Conservation (phyloP, 1,140 invertebrate genomes). For the Elymnias hypermnestra region DNA sequence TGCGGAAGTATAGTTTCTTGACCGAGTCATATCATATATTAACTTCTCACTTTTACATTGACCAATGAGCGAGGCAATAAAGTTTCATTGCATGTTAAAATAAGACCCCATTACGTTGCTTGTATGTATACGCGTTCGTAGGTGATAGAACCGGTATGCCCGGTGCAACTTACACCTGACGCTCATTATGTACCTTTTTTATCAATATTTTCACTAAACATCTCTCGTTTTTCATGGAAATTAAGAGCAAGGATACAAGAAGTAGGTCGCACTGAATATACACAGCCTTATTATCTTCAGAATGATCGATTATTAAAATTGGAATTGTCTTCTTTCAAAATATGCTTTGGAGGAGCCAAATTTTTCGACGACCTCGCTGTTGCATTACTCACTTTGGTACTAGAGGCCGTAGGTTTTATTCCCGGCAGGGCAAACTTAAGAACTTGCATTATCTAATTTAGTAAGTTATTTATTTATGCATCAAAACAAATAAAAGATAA, state of each 20-base stretch:
- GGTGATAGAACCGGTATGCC: slow-evolving; percentile 25
- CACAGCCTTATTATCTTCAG: slow-evolving; percentile 5
- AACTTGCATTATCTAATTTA: too few species aligned
- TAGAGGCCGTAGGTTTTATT: too few species aligned
- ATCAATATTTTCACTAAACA: slow-evolving; percentile 22
- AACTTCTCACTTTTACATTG: not conserved
- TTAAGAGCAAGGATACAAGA: slow-evolving; percentile 32
- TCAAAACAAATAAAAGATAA: too few species aligned
- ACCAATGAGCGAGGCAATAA: not conserved
- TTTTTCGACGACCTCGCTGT: too few species aligned
- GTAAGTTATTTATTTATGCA: too few species aligned
- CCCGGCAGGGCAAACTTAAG: too few species aligned
- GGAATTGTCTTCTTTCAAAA: too few species aligned
- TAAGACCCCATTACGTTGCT: not conserved
- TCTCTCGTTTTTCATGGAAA: slow-evolving; percentile 22
- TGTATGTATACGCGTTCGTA: too few species aligned
- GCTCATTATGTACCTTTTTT: slow-evolving; percentile 10
- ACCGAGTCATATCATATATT: too few species aligned
- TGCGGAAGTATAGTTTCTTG: too few species aligned
- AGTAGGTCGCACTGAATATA: slow-evolving; percentile 18
- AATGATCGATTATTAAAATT: slow-evolving; percentile 6
- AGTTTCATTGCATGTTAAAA: not conserved
- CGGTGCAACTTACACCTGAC: slow-evolving; percentile 19
- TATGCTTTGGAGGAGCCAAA: too few species aligned
- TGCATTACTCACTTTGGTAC: too few species aligned